These are phyloP conservation scores for Calliphora vomitoria DNA, from an alignment of 2,888 invertebrate genomes.

Conservation along the genomic window DNA sequence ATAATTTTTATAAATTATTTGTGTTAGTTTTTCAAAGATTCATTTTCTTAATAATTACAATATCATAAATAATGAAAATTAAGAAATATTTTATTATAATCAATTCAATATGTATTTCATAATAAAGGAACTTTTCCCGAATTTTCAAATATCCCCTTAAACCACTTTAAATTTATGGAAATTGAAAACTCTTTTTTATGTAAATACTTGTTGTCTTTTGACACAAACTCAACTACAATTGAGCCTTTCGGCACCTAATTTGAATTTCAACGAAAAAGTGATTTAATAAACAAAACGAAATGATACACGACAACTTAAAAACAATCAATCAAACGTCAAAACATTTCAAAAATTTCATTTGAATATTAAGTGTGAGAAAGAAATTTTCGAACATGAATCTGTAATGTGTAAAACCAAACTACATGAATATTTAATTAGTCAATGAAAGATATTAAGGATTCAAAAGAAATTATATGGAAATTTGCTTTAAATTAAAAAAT, in stretches of 20 bases:
- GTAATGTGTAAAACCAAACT: background rate
- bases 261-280: conserved; percentile 2
- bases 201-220: background rate
- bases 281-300: conserved; percentile 10
- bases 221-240: conserved; percentile 22
- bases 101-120: too few relatives aligned
- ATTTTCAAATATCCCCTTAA: too few relatives aligned
- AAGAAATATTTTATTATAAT: too few relatives aligned
- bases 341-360: conserved; percentile 30
- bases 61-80: too few relatives aligned
- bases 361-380: conserved; percentile 45
- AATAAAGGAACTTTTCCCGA: too few relatives aligned
- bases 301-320: conserved; percentile 40
- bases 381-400: background rate
- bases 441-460: background rate
- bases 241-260: conserved; percentile 46
- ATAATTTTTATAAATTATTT: too few relatives aligned
- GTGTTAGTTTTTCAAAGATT: too few relatives aligned
- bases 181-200: background rate
- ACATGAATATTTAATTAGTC: conserved; percentile 24
- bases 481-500: too few relatives aligned
- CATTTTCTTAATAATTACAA: too few relatives aligned
- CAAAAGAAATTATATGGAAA: background rate
- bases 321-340: conserved; percentile 60
- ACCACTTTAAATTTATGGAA: too few relatives aligned